Conservation (phyloP, 92 coral and sea anemone species). For the Bergia sp. region DNA sequence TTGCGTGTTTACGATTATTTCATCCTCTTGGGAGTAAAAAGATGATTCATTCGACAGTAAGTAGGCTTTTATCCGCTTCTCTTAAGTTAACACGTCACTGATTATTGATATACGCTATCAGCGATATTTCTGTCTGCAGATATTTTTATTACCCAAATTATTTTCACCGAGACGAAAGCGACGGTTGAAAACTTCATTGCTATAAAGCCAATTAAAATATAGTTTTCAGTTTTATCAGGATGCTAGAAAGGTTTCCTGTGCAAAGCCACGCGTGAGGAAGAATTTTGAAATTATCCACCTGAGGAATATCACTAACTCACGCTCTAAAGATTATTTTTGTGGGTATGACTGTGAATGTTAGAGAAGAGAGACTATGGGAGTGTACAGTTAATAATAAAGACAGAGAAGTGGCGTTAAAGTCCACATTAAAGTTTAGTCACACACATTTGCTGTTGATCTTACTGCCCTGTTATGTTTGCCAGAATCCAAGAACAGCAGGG, state of each 20-base stretch:
- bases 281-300: background rate
- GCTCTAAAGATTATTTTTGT: constrained; percentile 32
- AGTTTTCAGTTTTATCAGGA: constrained; percentile 1
- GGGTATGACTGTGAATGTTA: constrained; percentile 18
- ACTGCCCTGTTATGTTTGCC: background rate
- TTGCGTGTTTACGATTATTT: no score
- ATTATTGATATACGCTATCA: background rate
- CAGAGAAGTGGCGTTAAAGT: constrained; percentile 15
- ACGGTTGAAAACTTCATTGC: constrained; percentile 9
- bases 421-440: constrained; percentile 31
- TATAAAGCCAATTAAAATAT: background rate
- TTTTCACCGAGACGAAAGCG: background rate
- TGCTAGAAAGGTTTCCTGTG: background rate
- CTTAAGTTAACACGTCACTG: background rate
- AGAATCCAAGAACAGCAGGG: background rate
- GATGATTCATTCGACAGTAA: no score
- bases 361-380: constrained; percentile 41
- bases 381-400: constrained; percentile 18
- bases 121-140: background rate
- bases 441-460: background rate
- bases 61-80: background rate
- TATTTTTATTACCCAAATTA: background rate
- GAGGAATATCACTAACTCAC: background rate
- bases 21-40: no score
- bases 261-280: background rate